phyloP scores from a whole-genome alignment of 2,113 vertebrate species.

The Gnathonemus longibarbis region DNA sequence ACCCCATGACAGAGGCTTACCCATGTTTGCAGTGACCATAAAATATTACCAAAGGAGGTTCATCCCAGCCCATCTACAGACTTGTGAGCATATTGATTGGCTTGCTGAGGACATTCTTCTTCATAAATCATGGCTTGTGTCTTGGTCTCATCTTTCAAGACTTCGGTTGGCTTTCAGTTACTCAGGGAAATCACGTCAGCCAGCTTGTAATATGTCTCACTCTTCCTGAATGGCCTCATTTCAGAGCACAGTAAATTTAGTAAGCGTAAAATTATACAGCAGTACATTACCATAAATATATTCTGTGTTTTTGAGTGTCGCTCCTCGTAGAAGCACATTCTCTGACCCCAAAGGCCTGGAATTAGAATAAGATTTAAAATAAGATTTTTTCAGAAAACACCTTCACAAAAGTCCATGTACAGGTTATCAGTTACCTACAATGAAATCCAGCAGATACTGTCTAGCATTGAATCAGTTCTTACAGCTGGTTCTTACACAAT shows the following conservation, averaged over 20 bases:
- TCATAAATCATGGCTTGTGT: neutral
- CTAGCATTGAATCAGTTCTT: neutral
- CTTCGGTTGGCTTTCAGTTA: neutral
- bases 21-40: neutral
- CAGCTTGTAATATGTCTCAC: neutral
- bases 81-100: neutral
- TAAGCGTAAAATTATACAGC: neutral
- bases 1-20: neutral
- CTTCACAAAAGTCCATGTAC: neutral
- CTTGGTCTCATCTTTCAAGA: neutral
- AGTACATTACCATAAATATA: conserved; percentile 77
- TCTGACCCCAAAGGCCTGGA: conserved; percentile 85
- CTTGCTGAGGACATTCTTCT: neutral
- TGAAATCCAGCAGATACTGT: neutral
- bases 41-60: neutral
- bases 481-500: neutral
- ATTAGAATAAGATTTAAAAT: neutral
- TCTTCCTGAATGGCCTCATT: neutral
- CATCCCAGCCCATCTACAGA: neutral
- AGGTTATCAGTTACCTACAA: neutral
- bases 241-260: neutral
- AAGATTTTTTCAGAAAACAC: neutral
- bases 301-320: conserved; percentile 90
- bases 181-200: neutral
- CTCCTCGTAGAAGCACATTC: conserved; percentile 90